Conservation (phyloP, 2,113 vertebrate genomes). For the Sceloporus undulatus region DNA sequence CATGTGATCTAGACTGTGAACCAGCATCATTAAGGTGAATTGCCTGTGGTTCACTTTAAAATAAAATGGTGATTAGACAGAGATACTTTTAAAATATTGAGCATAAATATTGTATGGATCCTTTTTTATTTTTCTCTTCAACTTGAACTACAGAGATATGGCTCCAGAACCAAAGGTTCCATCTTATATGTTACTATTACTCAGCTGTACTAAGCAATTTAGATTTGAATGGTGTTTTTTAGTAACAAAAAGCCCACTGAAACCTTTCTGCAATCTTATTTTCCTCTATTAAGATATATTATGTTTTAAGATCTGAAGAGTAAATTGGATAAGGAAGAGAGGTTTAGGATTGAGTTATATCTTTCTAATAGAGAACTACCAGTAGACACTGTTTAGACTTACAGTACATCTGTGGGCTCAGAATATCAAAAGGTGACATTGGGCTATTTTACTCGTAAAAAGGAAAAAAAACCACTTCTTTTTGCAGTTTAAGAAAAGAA, state of each 20-base stretch:
- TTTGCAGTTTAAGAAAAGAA: not conserved
- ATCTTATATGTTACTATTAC: too few species aligned
- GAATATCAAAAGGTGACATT: not conserved
- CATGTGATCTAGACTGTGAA: not conserved
- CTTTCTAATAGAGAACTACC: not conserved
- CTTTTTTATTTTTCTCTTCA: not conserved
- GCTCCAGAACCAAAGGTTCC: too few species aligned
- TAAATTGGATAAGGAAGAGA: not conserved
- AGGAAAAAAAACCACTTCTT: fast-evolving
- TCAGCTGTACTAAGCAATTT: too few species aligned
- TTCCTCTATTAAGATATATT: too few species aligned
- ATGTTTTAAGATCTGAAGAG: constrained; percentile 5
- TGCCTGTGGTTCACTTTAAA: not conserved
- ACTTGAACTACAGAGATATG: too few species aligned
- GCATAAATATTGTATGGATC: not conserved
- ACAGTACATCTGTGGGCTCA: not conserved
- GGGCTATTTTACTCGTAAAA: not conserved
- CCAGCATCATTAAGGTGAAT: not conserved
- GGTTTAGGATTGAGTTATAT: not conserved
- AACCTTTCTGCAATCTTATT: too few species aligned
- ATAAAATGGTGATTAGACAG: not conserved
- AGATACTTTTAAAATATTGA: not conserved
- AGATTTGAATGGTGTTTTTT: too few species aligned
- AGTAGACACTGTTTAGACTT: not conserved
- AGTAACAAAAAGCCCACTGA: too few species aligned